These are phyloP conservation scores for Galemys pyrenaicus DNA, from an alignment of 2,113 vertebrate genomes.

Conservation along the genomic window DNA sequence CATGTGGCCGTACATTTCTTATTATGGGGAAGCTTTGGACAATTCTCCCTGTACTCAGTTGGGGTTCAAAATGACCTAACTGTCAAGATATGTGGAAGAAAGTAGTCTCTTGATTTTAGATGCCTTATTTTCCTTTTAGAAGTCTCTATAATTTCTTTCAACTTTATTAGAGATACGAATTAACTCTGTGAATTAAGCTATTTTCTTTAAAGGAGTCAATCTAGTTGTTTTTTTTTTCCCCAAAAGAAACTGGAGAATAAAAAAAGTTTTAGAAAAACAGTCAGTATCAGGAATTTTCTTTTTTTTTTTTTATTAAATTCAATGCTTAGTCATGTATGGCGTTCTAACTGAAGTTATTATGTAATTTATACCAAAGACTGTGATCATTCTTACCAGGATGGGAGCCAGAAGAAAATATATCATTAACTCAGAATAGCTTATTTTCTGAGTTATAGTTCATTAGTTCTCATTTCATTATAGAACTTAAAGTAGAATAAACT, in stretches of 20 bases:
- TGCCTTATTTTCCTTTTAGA: neutral
- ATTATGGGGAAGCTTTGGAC: neutral
- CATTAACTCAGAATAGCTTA: neutral
- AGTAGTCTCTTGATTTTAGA: neutral
- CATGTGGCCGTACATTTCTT: neutral
- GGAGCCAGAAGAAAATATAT: constrained; percentile 48
- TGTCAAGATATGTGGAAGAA: neutral
- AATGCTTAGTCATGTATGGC: constrained; percentile 41
- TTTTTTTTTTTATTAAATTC: constrained; percentile 32
- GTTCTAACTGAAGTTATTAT: constrained; percentile 39
- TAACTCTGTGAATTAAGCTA: neutral
- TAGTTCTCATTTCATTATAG: constrained; percentile 31
- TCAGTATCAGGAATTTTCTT: constrained; percentile 35
- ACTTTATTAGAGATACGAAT: neutral
- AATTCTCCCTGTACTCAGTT: neutral
- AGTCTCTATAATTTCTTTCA: constrained; percentile 17
- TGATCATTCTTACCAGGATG: neutral
- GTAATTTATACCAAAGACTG: constrained; percentile 51
- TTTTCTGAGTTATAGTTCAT: neutral
- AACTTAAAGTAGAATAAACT: constrained; percentile 39
- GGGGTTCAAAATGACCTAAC: neutral
- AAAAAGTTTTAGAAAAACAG: constrained; percentile 56
- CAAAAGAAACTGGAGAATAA: constrained; percentile 16
- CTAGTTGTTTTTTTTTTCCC: too few species aligned
- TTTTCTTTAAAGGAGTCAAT: constrained; percentile 50